Evolutionary conservation across 2,113 vertebrate species (phyloP), one percentile per base, ranked within the genome.

Genomic region (Podiceps cristatus): DNA sequence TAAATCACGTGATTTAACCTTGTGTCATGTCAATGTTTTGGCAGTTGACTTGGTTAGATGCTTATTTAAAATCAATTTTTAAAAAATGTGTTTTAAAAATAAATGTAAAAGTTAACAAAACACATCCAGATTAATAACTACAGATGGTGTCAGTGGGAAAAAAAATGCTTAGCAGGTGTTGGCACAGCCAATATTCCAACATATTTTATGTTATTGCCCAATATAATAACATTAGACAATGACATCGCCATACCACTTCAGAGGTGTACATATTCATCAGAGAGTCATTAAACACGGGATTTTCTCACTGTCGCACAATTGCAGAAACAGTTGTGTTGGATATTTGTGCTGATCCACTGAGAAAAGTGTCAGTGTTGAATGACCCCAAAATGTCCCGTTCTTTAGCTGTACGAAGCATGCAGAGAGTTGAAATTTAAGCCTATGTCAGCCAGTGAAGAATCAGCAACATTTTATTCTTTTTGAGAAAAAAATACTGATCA

Each of bases 141-240:
- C 75, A 87, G 45, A 88, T 76, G 74, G 62, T 78, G 90, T 96
- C 44, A 88, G 68, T 2, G 5, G 69, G 59, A 71, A 91, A 85
- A 72, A 95, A 84, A 92, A 86, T 31, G 28, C n/a, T 95, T 89
- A 91, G 56, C 92, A 97, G 94, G 84, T 98, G 95, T 90, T 93
- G 86, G 88, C 56, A 31, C 74, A 85, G 88, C 56, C 77, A 88
- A 69, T 95, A 80, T 71, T 93, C 68, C 9, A 45, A 86, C 86
- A 91, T 90, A 92, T 92, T 97, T 96, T 91, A 83, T 90, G 68
- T 94, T 96, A 94, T 96, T 96, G 68, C 67, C 68, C 90, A 86
- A 60, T 90, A 88, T 76, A 95, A 97, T 79, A 90, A 88, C 53
- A 81, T 91, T 88, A 96, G 92, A 86, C 63, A 96, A 92, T 1